Conservation (phyloP, 1,140 invertebrate genomes). For the Dinoponera quadriceps region DNA sequence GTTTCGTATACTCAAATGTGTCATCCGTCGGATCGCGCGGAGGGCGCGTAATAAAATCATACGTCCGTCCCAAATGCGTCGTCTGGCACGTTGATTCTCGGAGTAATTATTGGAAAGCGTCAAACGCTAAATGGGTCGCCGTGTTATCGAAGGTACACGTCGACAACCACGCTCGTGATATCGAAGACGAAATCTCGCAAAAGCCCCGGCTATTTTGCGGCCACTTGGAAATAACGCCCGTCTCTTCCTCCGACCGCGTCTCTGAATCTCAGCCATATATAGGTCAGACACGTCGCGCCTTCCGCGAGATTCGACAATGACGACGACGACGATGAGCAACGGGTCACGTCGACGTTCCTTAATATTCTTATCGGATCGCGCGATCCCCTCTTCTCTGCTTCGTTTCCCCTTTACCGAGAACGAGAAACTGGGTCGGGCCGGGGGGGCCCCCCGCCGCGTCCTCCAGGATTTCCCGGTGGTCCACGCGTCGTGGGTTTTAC, state of each 20-base stretch:
- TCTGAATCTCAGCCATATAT: neutral
- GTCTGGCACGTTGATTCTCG: constrained; percentile 41
- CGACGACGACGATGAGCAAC: neutral
- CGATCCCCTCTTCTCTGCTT: neutral
- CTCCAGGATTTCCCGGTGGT: constrained; percentile 48
- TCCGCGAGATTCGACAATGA: constrained; percentile 25
- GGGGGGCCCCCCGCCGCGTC: neutral
- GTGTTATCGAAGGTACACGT: constrained; percentile 36
- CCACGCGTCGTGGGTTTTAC: neutral
- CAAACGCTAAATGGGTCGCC: constrained; percentile 61
- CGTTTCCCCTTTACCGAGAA: constrained; percentile 4
- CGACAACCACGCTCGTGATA: constrained; percentile 20
- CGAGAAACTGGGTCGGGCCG: constrained; percentile 49
- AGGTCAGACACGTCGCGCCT: constrained; percentile 34
- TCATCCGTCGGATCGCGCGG: neutral
- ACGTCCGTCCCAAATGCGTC: constrained; percentile 28
- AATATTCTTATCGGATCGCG: constrained; percentile 70
- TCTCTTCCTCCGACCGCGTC: constrained; percentile 16
- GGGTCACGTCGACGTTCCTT: constrained; percentile 67
- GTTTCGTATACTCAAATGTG: constrained; percentile 23
- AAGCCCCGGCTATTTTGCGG: constrained; percentile 44
- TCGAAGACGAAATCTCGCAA: constrained; percentile 26
- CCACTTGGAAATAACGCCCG: constrained; percentile 40
- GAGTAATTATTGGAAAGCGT: constrained; percentile 66
- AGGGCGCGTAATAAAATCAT: constrained; percentile 43